Evolutionary conservation across 2,888 invertebrate genomes (phyloP).

Genomic region (Nebria salina): DNA sequence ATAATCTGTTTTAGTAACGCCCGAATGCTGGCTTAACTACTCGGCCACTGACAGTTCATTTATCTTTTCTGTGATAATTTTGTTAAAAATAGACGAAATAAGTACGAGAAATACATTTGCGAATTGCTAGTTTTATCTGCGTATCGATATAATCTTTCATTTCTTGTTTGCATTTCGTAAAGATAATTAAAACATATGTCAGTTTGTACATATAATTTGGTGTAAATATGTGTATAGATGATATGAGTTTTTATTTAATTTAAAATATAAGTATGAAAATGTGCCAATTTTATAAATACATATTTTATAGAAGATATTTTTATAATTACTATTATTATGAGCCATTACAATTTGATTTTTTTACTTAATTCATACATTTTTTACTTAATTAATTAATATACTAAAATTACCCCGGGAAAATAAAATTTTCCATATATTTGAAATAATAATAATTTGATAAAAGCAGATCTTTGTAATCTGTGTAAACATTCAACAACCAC

Average conservation of each 20-base stretch:
- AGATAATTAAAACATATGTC: neutral
- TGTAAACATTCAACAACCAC: slow-evolving; percentile 21
- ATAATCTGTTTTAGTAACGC: neutral
- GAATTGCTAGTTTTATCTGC: neutral
- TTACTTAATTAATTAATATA: too few relatives aligned
- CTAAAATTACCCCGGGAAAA: neutral
- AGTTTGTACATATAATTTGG: neutral
- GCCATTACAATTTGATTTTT: too few relatives aligned
- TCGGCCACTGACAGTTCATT: neutral
- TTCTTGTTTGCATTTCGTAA: neutral
- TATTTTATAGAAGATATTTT: too few relatives aligned
- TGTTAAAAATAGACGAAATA: neutral
- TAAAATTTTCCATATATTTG: neutral
- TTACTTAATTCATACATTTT: neutral
- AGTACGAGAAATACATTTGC: neutral
- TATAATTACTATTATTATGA: too few relatives aligned
- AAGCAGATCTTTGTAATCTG: slow-evolving; percentile 21
- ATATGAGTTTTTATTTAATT: too few relatives aligned
- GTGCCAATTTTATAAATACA: too few relatives aligned
- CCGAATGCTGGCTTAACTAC: neutral
- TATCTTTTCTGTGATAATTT: neutral
- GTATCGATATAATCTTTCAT: too few relatives aligned
- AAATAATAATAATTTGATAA: slow-evolving; percentile 17
- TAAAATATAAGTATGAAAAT: neutral
- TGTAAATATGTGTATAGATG: neutral